These are phyloP conservation scores for Hylomyscus alleni DNA, from an alignment of 2,797 vertebrate species.

Conservation along the genomic window DNA sequence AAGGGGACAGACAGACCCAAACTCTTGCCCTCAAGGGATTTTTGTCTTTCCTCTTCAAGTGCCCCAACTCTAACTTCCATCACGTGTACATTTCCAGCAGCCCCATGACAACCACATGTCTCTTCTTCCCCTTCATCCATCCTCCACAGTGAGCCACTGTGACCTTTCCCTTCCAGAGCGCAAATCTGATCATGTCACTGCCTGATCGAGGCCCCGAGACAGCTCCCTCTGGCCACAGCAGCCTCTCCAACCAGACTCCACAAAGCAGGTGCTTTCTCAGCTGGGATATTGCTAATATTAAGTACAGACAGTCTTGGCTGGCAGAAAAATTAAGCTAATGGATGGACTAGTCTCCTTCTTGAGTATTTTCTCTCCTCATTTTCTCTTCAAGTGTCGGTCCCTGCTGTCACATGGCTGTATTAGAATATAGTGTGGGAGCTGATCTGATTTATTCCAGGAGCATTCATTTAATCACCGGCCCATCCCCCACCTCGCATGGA, in stretches of 20 bases:
- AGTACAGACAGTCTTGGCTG: slow-evolving; percentile 58
- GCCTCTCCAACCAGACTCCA: not conserved
- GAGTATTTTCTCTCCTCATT: slow-evolving; percentile 55
- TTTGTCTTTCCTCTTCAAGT: not conserved
- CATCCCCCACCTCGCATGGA: too few species aligned
- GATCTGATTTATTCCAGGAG: not conserved
- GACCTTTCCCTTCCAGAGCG: slow-evolving; percentile 79
- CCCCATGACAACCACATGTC: not conserved
- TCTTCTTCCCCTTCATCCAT: not conserved
- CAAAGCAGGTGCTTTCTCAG: slow-evolving; percentile 31
- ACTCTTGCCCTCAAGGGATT: not conserved
- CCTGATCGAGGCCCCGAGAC: slow-evolving; percentile 63
- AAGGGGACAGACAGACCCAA: not conserved
- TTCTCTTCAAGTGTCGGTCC: slow-evolving; percentile 33
- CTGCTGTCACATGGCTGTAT: not conserved
- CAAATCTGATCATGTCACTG: slow-evolving; percentile 70
- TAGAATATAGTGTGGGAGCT: not conserved
- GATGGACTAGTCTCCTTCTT: slow-evolving; percentile 66
- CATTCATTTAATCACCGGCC: not conserved
- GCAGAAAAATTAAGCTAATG: slow-evolving; percentile 70
- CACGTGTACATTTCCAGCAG: not conserved
- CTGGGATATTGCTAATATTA: slow-evolving; percentile 47
- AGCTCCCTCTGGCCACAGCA: slow-evolving; percentile 66
- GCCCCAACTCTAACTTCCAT: not conserved
- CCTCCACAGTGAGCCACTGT: not conserved